Evolutionary conservation across 2,888 invertebrate genomes (phyloP), one percentile per base, ranked within the genome.

Genomic region (Apamea epomidion): DNA sequence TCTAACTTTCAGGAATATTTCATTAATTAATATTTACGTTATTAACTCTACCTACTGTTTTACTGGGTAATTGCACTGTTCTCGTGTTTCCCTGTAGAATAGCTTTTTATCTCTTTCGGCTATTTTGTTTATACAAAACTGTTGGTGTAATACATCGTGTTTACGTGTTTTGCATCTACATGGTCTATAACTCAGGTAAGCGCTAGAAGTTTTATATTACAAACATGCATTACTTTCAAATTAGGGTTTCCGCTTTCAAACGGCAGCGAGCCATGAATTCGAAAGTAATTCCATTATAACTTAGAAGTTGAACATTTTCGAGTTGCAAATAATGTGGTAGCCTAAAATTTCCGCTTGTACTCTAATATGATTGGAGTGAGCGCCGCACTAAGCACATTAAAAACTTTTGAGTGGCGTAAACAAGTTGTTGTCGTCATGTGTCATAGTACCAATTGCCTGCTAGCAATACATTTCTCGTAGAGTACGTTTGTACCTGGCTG

Each of bases 241-340:
- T 92, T 91, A 91, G 90, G 86, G 89, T 87, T 91, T 93, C 90
- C 90, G 89, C 87, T 91, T 92, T 91, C 92, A 92, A 88, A 88
- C 91, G 87, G 90, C 83, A 90, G 88, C 90, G 86, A 91, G 90
- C 87, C 92, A 93, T 95, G 94, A 95, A 95, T 95, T 95, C 92
- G 91, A 93, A 95, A 95, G 94, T 94, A 95, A 95, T 95, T 95
- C 94, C 94, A 96, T 96, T 96, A 95, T 93, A 95, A 96, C 94
- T 96, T 95, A 88, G 85, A 82, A 92, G 93, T 92, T 91, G 91
- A 92, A 93, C 92, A 94, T 94, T 94, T 93, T 91, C 90, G 90
- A 93, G 93, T 93, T 91, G 91, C 93, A 94, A 94, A 95, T 95
- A 94, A 95, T 93, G 91, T 86, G 91, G 88, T 83, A 76, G 91